A percentile compares a stretch with the other conserved stretches of the same genome.
Conservation (phyloP, 2,888 invertebrate species). For the Diploptera punctata region DNA sequence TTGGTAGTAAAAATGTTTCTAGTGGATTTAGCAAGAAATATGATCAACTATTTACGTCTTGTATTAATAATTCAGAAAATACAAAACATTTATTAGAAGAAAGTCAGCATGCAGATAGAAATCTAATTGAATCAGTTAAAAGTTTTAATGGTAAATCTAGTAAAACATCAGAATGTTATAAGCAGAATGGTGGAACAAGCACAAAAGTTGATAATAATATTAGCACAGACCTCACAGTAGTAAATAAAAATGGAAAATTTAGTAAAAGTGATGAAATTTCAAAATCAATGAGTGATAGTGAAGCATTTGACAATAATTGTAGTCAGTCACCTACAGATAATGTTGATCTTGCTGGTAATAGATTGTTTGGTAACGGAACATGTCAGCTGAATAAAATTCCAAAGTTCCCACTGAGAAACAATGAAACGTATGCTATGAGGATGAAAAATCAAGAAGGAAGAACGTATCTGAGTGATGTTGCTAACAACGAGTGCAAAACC, state of each 20-base stretch:
- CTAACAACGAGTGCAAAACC: conserved; percentile 5
- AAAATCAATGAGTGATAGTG: not conserved
- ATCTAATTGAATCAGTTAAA: not conserved
- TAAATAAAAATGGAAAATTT: conserved; percentile 12
- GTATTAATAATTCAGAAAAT: not conserved
- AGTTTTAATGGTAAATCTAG: not conserved
- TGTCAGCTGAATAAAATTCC: conserved; percentile 3
- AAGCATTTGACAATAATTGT: not conserved
- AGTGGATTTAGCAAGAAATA: not conserved
- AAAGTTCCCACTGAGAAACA: not conserved
- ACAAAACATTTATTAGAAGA: not conserved
- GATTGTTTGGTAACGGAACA: not conserved
- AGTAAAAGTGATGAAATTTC: conserved; percentile 13
- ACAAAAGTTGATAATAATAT: not conserved
- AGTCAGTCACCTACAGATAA: not conserved
- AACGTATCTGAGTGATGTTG: conserved; percentile 35
- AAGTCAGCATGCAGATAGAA: not conserved
- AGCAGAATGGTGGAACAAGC: conserved; percentile 3
- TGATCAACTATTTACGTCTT: not conserved
- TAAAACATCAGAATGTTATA: conserved; percentile 9
- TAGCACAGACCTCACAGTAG: not conserved
- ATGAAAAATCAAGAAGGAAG: conserved; percentile 32
- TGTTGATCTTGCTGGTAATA: not conserved
- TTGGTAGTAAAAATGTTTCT: not conserved
- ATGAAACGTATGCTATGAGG: conserved; percentile 16